These are phyloP conservation scores for Rhizomys pruinosus DNA, from an alignment of 2,113 vertebrate genomes.

Conservation along the genomic window DNA sequence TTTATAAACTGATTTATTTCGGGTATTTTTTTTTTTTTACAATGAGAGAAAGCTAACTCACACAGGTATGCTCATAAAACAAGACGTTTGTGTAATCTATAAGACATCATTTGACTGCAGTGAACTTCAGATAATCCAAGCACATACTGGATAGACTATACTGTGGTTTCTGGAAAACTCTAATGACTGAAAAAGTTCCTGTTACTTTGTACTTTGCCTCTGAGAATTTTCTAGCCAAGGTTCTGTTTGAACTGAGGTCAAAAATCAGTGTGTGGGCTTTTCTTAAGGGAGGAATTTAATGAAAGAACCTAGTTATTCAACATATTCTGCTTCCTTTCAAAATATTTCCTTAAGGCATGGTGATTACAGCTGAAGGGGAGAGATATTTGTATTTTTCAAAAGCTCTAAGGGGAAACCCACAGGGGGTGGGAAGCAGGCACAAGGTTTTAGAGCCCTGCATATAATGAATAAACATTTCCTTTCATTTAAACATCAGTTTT, in stretches of 20 bases:
- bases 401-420: conserved; percentile 18
- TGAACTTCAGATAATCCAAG: conserved; percentile 51
- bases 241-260: conserved; percentile 72
- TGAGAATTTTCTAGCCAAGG: conserved; percentile 66
- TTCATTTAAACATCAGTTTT: conserved; percentile 39
- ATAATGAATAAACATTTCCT: conserved; percentile 52
- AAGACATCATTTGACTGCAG: conserved; percentile 41
- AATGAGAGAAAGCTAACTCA: neutral
- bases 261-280: conserved; percentile 68
- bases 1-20: neutral
- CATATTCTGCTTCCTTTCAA: conserved; percentile 62
- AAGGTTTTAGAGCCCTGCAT: neutral
- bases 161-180: conserved; percentile 54
- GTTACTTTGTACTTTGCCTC: conserved; percentile 64
- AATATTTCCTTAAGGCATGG: conserved; percentile 51
- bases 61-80: neutral
- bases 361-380: conserved; percentile 71
- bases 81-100: neutral
- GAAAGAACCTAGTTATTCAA: conserved; percentile 69
- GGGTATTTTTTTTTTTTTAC: neutral
- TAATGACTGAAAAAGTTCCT: conserved; percentile 58
- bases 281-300: conserved; percentile 67
- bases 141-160: conserved; percentile 24
- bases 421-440: neutral
- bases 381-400: conserved; percentile 71